phyloP scores from a whole-genome alignment of 2,113 vertebrate species.

The Mohoua ochrocephala region DNA sequence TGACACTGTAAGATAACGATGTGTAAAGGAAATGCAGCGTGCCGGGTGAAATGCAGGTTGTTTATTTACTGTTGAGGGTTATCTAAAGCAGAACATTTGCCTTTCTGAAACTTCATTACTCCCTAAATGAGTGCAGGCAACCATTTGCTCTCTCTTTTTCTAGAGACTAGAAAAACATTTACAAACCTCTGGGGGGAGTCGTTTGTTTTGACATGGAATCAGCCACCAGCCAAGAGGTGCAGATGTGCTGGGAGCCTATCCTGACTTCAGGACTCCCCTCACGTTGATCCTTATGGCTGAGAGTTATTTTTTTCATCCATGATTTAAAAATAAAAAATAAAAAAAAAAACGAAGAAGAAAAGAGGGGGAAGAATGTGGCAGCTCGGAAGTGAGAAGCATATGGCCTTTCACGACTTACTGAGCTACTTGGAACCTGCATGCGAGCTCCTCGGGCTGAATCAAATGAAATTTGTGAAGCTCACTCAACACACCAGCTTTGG shows the following conservation, averaged over 20 bases:
- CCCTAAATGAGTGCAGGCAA: not conserved
- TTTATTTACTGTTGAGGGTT: constrained; percentile 35
- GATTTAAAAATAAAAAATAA: not conserved
- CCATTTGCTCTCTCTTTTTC: constrained; percentile 36
- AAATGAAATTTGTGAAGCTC: not conserved
- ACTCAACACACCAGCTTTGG: not conserved
- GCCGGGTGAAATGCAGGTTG: not conserved
- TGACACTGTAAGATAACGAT: not conserved
- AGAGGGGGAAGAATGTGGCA: not conserved
- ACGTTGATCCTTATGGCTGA: not conserved
- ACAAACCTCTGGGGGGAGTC: not conserved
- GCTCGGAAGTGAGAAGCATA: not conserved
- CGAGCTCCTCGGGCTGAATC: not conserved
- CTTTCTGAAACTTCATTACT: constrained; percentile 34
- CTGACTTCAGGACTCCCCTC: not conserved
- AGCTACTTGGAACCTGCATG: not conserved
- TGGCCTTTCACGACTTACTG: constrained; percentile 12
- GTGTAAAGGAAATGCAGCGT: not conserved
- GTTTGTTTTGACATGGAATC: not conserved
- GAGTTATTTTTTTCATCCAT: not conserved
- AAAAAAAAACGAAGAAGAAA: not conserved
- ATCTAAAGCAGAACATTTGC: constrained; percentile 44
- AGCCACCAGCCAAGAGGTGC: not conserved
- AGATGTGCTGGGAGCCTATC: constrained; percentile 24
- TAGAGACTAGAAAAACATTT: constrained; percentile 20